Evolutionary conservation across 1,140 invertebrate species (phyloP).

Genomic region (Uloborus diversus): DNA sequence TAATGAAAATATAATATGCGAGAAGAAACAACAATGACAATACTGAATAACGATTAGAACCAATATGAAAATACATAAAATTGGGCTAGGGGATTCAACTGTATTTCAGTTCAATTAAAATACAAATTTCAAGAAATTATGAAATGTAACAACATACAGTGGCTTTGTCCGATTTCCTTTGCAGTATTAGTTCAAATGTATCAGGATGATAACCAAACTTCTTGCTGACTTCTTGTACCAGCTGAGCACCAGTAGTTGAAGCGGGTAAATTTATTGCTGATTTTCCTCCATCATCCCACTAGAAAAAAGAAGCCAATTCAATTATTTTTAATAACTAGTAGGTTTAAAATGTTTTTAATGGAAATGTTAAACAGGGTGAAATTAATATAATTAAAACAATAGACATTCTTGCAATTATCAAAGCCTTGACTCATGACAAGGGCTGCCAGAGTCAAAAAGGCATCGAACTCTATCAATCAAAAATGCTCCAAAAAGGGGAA

Average conservation of each 20-base stretch:
- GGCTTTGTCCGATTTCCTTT: constrained; percentile 61
- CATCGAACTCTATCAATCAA: too few relatives aligned
- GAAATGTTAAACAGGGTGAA: too few relatives aligned
- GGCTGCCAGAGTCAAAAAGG: too few relatives aligned
- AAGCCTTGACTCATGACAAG: too few relatives aligned
- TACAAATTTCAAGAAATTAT: background rate
- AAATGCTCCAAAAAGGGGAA: too few relatives aligned
- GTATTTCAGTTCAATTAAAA: background rate
- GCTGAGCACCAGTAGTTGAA: constrained; percentile 66
- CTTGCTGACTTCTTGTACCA: constrained; percentile 69
- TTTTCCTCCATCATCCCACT: constrained; percentile 59
- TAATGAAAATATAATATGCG: background rate
- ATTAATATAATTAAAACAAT: too few relatives aligned
- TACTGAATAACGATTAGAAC: background rate
- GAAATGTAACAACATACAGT: constrained; percentile 54
- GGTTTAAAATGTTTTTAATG: too few relatives aligned
- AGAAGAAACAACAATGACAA: too few relatives aligned
- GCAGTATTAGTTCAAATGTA: constrained; percentile 67
- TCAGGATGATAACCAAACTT: constrained; percentile 69
- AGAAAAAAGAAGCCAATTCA: constrained; percentile 21
- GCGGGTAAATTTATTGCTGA: constrained; percentile 67
- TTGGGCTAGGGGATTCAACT: background rate
- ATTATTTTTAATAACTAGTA: background rate
- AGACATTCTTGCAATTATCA: too few relatives aligned
- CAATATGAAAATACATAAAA: background rate